Conservation (phyloP, 64 coral and sea anemone species). For the Stylophora pistillata region DNA sequence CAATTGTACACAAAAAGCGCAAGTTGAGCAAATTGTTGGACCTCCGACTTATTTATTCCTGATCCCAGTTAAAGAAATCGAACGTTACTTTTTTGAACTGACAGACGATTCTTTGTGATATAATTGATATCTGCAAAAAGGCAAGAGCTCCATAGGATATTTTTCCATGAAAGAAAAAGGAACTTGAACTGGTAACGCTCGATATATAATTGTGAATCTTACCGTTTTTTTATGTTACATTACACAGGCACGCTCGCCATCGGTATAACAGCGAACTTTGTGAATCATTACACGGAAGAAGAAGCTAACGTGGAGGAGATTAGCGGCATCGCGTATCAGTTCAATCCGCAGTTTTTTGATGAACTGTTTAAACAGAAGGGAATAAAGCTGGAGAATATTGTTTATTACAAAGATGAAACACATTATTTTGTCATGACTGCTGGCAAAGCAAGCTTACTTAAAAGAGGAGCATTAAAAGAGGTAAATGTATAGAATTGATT, state of each 20-base stretch:
- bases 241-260: slow-evolving; percentile 98
- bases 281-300: slow-evolving; percentile 82
- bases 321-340: slow-evolving; percentile 96
- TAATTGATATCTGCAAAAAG: no score
- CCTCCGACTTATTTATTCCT: neutral
- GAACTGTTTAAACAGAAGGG: slow-evolving; percentile 59
- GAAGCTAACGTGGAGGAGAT: slow-evolving; percentile 90
- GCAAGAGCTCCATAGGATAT: neutral
- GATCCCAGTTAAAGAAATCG: no score
- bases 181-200: neutral
- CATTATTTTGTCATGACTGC: slow-evolving; percentile 99
- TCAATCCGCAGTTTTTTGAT: slow-evolving; percentile 95
- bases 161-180: neutral
- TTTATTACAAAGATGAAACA: slow-evolving; percentile 98
- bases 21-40: no score
- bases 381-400: slow-evolving; percentile 90
- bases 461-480: slow-evolving; percentile 79
- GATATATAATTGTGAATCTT: neutral
- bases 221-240: neutral
- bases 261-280: slow-evolving; percentile 91
- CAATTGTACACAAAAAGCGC: no score
- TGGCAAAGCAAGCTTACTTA: slow-evolving; percentile 74
- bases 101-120: no score
- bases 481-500: slow-evolving; percentile 15
- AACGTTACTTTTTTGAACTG: no score